phyloP scores from a whole-genome alignment of 2,797 vertebrate genomes.

The Gobio occitaniae region DNA sequence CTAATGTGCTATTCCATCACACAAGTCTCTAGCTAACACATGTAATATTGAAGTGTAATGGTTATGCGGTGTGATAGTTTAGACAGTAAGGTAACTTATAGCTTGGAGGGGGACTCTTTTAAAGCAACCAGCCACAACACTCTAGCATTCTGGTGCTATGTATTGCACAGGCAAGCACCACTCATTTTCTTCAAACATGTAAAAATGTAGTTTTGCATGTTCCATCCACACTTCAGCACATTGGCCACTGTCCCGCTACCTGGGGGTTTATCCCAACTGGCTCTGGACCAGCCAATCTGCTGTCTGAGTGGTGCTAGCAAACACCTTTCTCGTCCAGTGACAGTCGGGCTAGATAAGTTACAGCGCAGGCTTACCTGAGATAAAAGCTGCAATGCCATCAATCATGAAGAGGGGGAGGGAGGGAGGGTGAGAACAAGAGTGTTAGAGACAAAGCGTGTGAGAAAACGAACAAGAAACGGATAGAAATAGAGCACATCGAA shows the following conservation, averaged over 20 bases:
- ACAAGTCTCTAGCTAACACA: not conserved
- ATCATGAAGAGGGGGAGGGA: conserved; percentile 10
- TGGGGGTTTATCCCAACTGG: conserved; percentile 33
- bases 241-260: conserved; percentile 27
- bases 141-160: not conserved
- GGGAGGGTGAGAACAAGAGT: not conserved
- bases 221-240: conserved; percentile 12
- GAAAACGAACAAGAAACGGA: conserved; percentile 29
- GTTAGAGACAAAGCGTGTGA: conserved; percentile 12
- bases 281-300: conserved; percentile 39
- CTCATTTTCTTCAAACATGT: not conserved
- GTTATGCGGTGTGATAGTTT: not conserved
- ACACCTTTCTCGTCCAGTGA: conserved; percentile 47
- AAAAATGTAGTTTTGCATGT: conserved; percentile 25
- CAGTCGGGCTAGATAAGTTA: conserved; percentile 49
- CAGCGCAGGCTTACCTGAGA: conserved; percentile 45
- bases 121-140: not conserved
- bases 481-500: conserved; percentile 20
- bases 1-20: not conserved
- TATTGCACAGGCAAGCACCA: conserved; percentile 7
- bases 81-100: not conserved
- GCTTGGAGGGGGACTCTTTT: not conserved
- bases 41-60: not conserved
- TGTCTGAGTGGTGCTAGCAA: conserved; percentile 39
- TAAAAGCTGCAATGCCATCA: conserved; percentile 48